These are phyloP conservation scores for Autographa pulchrina DNA, from an alignment of 2,888 invertebrate genomes.

Conservation along the genomic window DNA sequence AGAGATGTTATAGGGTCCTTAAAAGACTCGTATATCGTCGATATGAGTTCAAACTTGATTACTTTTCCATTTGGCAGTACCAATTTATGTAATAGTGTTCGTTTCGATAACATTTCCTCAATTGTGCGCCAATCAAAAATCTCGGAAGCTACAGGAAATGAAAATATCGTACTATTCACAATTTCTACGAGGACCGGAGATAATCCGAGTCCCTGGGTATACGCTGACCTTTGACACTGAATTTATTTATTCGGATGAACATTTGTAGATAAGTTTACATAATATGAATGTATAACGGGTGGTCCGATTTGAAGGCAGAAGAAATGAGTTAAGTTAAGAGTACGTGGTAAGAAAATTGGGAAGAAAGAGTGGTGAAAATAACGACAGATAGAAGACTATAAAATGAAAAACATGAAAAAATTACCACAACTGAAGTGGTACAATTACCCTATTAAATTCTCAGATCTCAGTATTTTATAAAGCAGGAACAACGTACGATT, in stretches of 20 bases:
- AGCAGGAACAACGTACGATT: too few species aligned
- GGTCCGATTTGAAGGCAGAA: too few species aligned
- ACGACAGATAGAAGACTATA: too few species aligned
- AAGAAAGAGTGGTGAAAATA: too few species aligned
- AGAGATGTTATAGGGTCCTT: not conserved
- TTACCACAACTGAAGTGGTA: too few species aligned
- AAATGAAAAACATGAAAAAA: too few species aligned
- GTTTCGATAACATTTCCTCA: slow-evolving; percentile 6
- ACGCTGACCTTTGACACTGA: not conserved
- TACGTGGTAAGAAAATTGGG: too few species aligned
- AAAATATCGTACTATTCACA: slow-evolving; percentile 6
- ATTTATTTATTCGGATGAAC: not conserved
- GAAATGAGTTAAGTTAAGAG: too few species aligned
- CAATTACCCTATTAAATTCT: too few species aligned
- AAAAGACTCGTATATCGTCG: not conserved
- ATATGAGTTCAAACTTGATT: not conserved
- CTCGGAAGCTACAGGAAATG: not conserved
- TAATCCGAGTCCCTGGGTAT: not conserved
- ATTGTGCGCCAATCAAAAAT: slow-evolving; percentile 7
- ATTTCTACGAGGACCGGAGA: not conserved
- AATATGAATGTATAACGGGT: not conserved
- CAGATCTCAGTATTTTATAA: too few species aligned
- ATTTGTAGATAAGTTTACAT: not conserved
- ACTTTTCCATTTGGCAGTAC: not conserved
- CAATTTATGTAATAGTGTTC: not conserved